Evolutionary conservation across 2,113 vertebrate genomes (phyloP), one percentile per base, ranked within the genome.

Genomic region (Microcebus jonahi): DNA sequence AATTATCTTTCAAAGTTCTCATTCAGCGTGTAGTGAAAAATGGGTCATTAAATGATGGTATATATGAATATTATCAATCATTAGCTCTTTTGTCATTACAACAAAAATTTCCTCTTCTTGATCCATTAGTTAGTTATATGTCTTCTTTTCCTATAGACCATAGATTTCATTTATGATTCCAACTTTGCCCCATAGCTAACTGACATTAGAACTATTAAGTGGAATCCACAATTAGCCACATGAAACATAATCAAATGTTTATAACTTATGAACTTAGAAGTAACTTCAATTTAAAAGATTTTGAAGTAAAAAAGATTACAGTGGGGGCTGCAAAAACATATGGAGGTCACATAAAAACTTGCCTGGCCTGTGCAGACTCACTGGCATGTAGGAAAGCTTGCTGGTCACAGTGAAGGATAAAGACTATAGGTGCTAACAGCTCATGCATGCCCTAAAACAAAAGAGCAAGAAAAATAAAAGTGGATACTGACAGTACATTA

Each of bases 381-480:
- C 99, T 99, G 97, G 99, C 99, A 75, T 99, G 99, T 96, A 99
- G 99, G 97, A 99, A 99, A 70, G 99, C 99, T 93, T 99, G 99
- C 98, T 99, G 99, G 98, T 99, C 99, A 98, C 99, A 99, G 98
- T 99, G 99, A 29, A 99, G 98, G 95, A 99, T 99, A 92, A 99
- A 99, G 86, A 99, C 99, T 39, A 99, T 99, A 70, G 99, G 99
- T 80, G 99, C 99, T 97, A 99, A 98, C 91, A 99, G 97, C 98
- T 99, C 99, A 36, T 99, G 99, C 99, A 99, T 99, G 21, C 99
- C 99, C 99, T 99, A 93, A 75, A 97, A 98, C 3, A 88, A 7
- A 70, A 65, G 61, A 95, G 90, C n/a, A 39, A 55, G 21, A 95
- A n/a, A 85, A 94, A 95, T 29, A 10, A 79, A 31, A 92, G 61